Evolutionary conservation across 2,113 vertebrate species (phyloP), one percentile per base, ranked within the genome.

Genomic region (Dendrocopos noguchii): DNA sequence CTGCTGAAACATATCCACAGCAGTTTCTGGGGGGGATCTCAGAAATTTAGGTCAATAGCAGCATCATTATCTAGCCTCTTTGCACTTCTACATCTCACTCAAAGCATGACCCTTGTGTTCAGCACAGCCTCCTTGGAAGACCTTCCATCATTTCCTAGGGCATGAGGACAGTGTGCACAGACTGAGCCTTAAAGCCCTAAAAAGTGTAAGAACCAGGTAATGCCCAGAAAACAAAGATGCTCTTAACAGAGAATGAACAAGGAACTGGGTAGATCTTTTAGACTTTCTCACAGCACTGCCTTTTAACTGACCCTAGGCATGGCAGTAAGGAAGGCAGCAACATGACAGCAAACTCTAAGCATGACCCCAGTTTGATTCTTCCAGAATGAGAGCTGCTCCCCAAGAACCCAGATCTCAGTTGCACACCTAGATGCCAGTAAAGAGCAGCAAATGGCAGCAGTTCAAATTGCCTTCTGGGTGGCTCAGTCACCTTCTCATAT

Each of bases 151-250:
- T 29, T 42, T 71, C 64, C 53, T 53, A 39, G 16, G 19, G 33
- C 18, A 15, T 4, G 36, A 66, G 22, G 15, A 34, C 10, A 59
- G 13, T 39, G 8, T 29, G 14, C 9, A 61, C 59, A 86, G 10
- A 6, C 20, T 44, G 3, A 3, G 42, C 9, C 22, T 71, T 44
- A 44, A 80, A 87, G 7, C 7, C 39, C 12, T 63, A 44, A 19
- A 65, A 12, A 15, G n/a, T 10, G 16, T 15, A 50, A 79, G 73
- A 91, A n/a, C 5, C 27, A 39, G 24, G 19, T 28, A 28, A 27
- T 21, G 59, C 75, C 4, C 0, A 6, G n/a, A 57, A 34, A 34
- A 5, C 16, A 61, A 8, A 0, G 1, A 7, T n/a, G 4, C 7
- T 67, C 2, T 63, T 57, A 64, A 9, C 10, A 80, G 63, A 64